Evolutionary conservation across 1,140 invertebrate species (phyloP).

Genomic region (Thaumatotibia leucotreta): DNA sequence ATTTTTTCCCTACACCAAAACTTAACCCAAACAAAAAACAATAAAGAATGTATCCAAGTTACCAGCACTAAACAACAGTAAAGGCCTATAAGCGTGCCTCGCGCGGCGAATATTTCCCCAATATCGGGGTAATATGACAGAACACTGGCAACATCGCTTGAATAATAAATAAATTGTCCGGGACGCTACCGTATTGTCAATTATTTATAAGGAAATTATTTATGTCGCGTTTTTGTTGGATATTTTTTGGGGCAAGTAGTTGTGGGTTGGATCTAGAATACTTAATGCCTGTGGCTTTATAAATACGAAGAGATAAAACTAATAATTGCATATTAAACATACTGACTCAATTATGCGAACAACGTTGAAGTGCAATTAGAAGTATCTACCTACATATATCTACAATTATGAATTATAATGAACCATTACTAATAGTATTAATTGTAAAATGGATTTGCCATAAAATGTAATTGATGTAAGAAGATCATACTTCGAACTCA

Average conservation of each 20-base stretch:
- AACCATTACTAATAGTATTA: too few species aligned
- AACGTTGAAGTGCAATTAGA: too few species aligned
- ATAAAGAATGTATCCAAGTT: slow-evolving; percentile 11
- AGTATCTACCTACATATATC: too few species aligned
- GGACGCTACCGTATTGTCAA: slow-evolving; percentile 54
- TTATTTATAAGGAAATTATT: slow-evolving; percentile 71
- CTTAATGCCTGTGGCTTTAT: background rate
- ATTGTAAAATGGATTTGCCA: too few species aligned
- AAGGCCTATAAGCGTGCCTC: slow-evolving; percentile 27
- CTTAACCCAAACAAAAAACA: slow-evolving; percentile 10
- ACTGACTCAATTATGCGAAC: background rate
- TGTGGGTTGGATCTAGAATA: background rate
- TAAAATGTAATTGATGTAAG: too few species aligned
- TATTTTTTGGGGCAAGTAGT: background rate
- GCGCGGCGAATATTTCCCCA: slow-evolving; percentile 62
- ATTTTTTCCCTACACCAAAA: background rate
- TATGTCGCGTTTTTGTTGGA: slow-evolving; percentile 33
- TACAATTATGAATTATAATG: too few species aligned
- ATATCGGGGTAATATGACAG: slow-evolving; percentile 71
- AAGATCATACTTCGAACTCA: too few species aligned
- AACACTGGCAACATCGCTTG: slow-evolving; percentile 59
- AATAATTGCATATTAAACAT: background rate
- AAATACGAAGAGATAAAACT: background rate
- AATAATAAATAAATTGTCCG: slow-evolving; percentile 65
- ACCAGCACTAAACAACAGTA: slow-evolving; percentile 15